phyloP scores from a whole-genome alignment of 2,113 vertebrate genomes.

The Nematolebias whitei region DNA sequence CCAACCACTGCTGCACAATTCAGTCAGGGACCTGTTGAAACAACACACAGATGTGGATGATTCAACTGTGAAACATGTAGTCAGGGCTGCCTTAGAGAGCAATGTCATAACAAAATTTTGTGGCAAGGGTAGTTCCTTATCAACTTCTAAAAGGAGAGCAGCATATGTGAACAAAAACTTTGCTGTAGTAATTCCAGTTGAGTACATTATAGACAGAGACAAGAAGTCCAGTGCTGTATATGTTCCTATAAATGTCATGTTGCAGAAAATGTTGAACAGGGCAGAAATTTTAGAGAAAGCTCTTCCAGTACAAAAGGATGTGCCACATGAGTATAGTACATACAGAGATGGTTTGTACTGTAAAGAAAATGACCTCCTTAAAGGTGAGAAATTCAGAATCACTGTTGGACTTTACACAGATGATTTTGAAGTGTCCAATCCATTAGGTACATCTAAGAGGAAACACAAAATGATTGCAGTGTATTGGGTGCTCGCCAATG shows the following conservation, averaged over 20 bases:
- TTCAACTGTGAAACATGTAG: background rate
- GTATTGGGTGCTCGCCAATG: conserved; percentile 15
- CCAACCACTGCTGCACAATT: conserved; percentile 5
- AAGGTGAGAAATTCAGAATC: conserved; percentile 5
- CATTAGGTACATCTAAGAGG: conserved; percentile 16
- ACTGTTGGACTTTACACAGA: conserved; percentile 19
- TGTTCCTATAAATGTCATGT: background rate
- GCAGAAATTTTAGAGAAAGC: background rate
- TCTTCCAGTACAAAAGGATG: background rate
- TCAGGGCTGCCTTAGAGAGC: background rate
- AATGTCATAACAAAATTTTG: background rate
- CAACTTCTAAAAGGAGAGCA: too few species aligned
- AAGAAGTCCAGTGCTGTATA: background rate
- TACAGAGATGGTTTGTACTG: conserved; percentile 1
- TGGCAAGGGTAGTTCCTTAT: too few species aligned
- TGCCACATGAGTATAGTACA: background rate
- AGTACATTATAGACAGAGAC: background rate
- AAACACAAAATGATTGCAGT: conserved; percentile 21
- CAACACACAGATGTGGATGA: conserved; percentile 6
- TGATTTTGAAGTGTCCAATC: conserved; percentile 34
- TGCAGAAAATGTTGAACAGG: background rate
- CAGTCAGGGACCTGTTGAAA: conserved; percentile 6
- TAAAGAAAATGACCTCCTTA: background rate
- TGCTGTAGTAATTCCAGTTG: background rate
- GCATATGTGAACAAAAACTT: conserved; percentile 3